These are phyloP conservation scores for Cheilinus undulatus DNA, from an alignment of 2,113 vertebrate species.

Conservation along the genomic window DNA sequence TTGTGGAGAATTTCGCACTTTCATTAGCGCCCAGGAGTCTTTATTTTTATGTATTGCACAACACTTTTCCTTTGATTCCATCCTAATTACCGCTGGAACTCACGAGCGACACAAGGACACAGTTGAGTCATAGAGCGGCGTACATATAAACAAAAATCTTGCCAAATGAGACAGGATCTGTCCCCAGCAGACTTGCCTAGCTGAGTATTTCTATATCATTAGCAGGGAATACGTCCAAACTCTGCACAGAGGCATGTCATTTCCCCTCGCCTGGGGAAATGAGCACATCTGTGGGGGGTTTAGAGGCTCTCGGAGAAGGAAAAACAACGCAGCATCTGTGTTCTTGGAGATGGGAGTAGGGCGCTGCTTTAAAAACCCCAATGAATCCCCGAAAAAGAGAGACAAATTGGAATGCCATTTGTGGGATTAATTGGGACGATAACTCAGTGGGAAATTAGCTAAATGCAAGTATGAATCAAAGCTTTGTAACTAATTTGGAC, in stretches of 20 bases:
- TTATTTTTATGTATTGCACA: conserved; percentile 30
- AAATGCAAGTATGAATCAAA: conserved; percentile 58
- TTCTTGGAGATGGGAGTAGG: conserved; percentile 55
- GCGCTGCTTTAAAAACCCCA: conserved; percentile 38
- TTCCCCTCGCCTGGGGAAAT: conserved; percentile 56
- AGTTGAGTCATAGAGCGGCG: conserved; percentile 19
- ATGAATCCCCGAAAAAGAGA: conserved; percentile 55
- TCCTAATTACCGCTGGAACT: conserved; percentile 54
- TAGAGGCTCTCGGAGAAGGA: conserved; percentile 30
- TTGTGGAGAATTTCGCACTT: conserved; percentile 8
- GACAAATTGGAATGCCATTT: conserved; percentile 57
- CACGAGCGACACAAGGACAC: conserved; percentile 45
- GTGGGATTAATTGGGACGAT: conserved; percentile 54
- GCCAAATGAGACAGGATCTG: conserved; percentile 49
- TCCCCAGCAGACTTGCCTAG: conserved; percentile 46
- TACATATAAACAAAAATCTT: conserved; percentile 47
- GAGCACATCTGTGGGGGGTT: conserved; percentile 63
- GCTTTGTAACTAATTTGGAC: conserved; percentile 61
- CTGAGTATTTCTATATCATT: conserved; percentile 70
- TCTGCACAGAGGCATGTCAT: conserved; percentile 46
- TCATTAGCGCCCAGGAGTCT: conserved; percentile 5
- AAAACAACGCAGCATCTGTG: conserved; percentile 69
- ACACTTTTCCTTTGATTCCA: conserved; percentile 31
- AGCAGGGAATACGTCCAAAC: conserved; percentile 63
- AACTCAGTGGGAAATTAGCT: conserved; percentile 62